Evolutionary conservation across 1,140 invertebrate species (phyloP), one percentile per base, ranked within the genome.

Genomic region (Zaprionus africanus): DNA sequence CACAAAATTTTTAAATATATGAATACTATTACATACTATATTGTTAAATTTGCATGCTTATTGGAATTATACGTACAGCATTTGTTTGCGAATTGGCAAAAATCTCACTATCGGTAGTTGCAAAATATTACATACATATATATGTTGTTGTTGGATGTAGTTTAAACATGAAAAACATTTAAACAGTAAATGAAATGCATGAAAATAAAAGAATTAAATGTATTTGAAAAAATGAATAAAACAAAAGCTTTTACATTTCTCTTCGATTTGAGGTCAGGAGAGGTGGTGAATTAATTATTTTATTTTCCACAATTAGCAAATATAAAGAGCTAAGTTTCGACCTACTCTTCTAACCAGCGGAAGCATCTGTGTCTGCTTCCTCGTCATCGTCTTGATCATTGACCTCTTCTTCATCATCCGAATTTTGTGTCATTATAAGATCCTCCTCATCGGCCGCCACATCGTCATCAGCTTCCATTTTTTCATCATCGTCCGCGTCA

Each of bases 61-160:
- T 77, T 77, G 57, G 41, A 73, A 67, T 61, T 77, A 72, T 28
- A 73, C 57, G 63, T 73, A 46, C 54, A 68, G 65, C 57, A 77
- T 90, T 85, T 83, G 73, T 79, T 83, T 76, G 66, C 41, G 71
- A 84, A 66, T 78, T 68, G 58, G 64, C 59, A 62, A 74, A 74
- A 74, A 65, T 76, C 70, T 68, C 76, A 74, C 62, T 74, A 74
- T 66, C 51, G 59, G 62, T 73, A 84, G 65, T 61, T 63, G 22
- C 17, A 78, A 77, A 77, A 73, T 75, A 76, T 84, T 79, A 81
- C 69, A 79, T 59, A 79, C 46, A 71, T 83, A 59, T 70, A 70
- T 68, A 76, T 90, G 71, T 74, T 66, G 85, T 88, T 88, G 79
- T 85, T 85, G 72, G 66, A 85, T 69, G 85, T 88, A 88, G 85